phyloP scores from a whole-genome alignment of 2,888 invertebrate genomes.

The Drosophila macrospina region DNA sequence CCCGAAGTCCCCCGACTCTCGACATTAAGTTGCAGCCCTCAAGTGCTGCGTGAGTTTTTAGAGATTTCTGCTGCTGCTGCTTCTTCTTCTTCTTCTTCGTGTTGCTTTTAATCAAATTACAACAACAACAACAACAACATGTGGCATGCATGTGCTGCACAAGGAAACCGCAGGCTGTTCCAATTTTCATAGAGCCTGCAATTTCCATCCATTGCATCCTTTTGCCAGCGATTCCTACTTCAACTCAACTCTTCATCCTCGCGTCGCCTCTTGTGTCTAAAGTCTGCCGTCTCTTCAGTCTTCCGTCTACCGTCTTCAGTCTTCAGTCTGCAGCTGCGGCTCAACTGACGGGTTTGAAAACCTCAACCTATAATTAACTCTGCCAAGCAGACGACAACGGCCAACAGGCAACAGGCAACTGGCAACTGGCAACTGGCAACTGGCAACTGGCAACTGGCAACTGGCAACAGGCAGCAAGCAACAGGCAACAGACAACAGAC shows the following conservation, averaged over 20 bases:
- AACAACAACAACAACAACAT: slow-evolving; percentile 13
- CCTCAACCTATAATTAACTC: slow-evolving; percentile 82
- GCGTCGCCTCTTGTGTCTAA: slow-evolving; percentile 3
- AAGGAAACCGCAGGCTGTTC: slow-evolving; percentile 66
- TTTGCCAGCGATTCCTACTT: slow-evolving; percentile 2
- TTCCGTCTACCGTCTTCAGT: slow-evolving; percentile 14
- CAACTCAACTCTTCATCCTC: slow-evolving; percentile 5
- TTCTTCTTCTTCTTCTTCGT: neutral
- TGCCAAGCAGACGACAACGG: slow-evolving; percentile 68
- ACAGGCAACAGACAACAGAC: slow-evolving; percentile 26
- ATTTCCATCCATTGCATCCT: slow-evolving; percentile 27
- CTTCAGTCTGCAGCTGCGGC: slow-evolving; percentile 49
- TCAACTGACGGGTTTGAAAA: slow-evolving; percentile 71
- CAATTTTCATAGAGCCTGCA: slow-evolving; percentile 68
- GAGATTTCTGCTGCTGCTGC: no score
- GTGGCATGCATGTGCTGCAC: slow-evolving; percentile 9
- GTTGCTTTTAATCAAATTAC: slow-evolving; percentile 36
- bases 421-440: slow-evolving; percentile 31
- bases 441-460: slow-evolving; percentile 44
- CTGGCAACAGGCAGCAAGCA: slow-evolving; percentile 34
- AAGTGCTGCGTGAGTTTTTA: slow-evolving; percentile 53
- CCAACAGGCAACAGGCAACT: slow-evolving; percentile 30
- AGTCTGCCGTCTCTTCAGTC: slow-evolving; percentile 11
- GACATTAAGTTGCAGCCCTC: slow-evolving; percentile 50
- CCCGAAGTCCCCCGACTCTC: slow-evolving; percentile 5